Conservation (phyloP, 2,113 vertebrate species). For the Dryoscopus gambensis region DNA sequence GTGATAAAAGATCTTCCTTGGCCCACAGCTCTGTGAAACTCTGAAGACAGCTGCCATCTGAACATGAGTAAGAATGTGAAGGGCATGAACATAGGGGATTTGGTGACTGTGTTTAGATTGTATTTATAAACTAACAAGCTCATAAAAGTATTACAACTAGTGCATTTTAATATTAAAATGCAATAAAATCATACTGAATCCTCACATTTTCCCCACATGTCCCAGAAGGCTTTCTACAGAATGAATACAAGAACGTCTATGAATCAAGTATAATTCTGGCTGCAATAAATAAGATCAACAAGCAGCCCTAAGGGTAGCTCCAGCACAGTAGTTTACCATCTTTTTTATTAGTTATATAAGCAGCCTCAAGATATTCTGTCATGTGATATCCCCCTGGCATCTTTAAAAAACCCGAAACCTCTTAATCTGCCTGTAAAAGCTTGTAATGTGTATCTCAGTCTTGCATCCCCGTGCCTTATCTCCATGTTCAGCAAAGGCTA, state of each 20-base stretch:
- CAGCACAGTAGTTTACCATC: constrained; percentile 30
- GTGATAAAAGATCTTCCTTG: neutral
- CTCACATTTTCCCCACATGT: neutral
- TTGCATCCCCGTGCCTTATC: constrained; percentile 39
- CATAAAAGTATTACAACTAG: constrained; percentile 19
- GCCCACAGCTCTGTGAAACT: neutral
- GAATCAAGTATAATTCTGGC: constrained; percentile 43
- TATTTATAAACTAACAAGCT: constrained; percentile 43
- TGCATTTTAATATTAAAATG: constrained; percentile 59
- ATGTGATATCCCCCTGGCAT: constrained; percentile 27
- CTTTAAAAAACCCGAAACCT: neutral
- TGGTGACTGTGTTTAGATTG: neutral
- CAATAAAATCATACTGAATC: constrained; percentile 24
- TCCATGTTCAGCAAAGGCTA: constrained; percentile 29
- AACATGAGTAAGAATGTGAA: neutral
- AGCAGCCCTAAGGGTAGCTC: constrained; percentile 9
- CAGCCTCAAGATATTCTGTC: constrained; percentile 54
- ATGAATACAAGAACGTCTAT: constrained; percentile 22
- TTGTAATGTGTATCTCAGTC: constrained; percentile 2
- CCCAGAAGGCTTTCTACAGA: neutral
- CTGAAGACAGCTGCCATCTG: neutral
- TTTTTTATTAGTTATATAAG: constrained; percentile 56
- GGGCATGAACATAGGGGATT: neutral
- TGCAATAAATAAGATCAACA: constrained; percentile 42
- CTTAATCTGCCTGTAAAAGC: constrained; percentile 48